Base-by-base conservation (phyloP, 2,113 vertebrate genomes). In the Eubucco bourcierii region DNA sequence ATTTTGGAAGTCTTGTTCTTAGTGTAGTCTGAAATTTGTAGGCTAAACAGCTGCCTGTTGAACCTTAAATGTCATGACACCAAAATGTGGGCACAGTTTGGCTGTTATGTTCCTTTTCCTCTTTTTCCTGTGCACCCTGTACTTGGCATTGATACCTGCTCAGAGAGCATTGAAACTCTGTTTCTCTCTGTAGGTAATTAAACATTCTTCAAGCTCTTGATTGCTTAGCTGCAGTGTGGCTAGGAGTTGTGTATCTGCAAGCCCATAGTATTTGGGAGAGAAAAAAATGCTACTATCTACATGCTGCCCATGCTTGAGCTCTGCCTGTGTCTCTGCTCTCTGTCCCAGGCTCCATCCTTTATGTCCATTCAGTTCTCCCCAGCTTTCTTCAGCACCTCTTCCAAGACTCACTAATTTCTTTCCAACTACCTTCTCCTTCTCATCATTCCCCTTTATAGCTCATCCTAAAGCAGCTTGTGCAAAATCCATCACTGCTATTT, bases 361-460 rank as follows among this genome's bases (percentile, higher is more conserved):
- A 76, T 33, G 12, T 73, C 50, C 21, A 3, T 37, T 55, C 15
- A 15, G 13, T 78, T 75, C 55, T 81, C 75, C 15, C 17, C 11
- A 1, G 3, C 66, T 66, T 84, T 75, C 33, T 64, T 76, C 44
- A 64, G 47, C 34, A 79, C 34, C 27, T 65, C 39, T 50, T 72
- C 61, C 9, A 4, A 84, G 65, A 41, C n/a, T 75, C 34, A 34
- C 17, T 63, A 2, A 28, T 63, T 63, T 71, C 41, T 87, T 73
- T 72, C 63, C 21, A n/a, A 8, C 19, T 31, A 53, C 23, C 5
- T 29, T 64, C 1, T 0, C 23, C 2, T 0, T 3, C 50, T 34
- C 19, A 37, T 76, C 11, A 1, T 23, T 71, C 37, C 12, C 10
- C 25, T 60, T 67, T 47, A n/a, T 23, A 56, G n/a, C 33, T 24